Evolutionary conservation across 2,113 vertebrate species (phyloP).

Genomic region (Oplegnathus fasciatus): DNA sequence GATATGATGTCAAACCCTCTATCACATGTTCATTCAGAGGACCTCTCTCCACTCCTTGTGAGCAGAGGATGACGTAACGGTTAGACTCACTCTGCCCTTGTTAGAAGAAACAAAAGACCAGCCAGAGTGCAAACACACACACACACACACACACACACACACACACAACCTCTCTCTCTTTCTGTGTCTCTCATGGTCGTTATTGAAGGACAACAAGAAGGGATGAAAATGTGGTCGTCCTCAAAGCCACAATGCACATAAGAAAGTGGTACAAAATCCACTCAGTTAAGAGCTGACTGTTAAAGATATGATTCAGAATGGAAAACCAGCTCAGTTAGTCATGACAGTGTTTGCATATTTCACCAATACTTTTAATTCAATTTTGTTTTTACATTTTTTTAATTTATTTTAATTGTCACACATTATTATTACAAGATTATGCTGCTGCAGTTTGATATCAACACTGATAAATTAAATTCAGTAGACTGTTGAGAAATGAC

Average conservation of each 20-base stretch:
- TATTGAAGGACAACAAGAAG: constrained; percentile 15
- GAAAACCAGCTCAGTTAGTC: not conserved
- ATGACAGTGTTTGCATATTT: not conserved
- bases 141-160: constrained; percentile 22
- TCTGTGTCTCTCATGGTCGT: constrained; percentile 14
- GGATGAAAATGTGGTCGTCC: constrained; percentile 5
- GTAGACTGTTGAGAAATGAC: not conserved
- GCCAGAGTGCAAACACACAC: constrained; percentile 16
- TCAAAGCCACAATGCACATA: not conserved
- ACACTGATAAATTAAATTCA: not conserved
- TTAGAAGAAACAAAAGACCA: constrained; percentile 74
- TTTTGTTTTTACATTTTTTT: not conserved
- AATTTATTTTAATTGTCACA: not conserved
- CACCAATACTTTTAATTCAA: not conserved
- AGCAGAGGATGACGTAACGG: constrained; percentile 73
- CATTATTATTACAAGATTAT: not conserved
- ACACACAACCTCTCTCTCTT: constrained; percentile 7
- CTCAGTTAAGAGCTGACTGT: not conserved
- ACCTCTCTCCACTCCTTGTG: constrained; percentile 31
- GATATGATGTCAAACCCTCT: constrained; percentile 57
- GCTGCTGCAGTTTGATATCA: not conserved
- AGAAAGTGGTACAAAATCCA: not conserved
- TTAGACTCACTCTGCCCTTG: constrained; percentile 56
- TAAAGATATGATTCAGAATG: not conserved
- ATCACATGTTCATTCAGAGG: constrained; percentile 62